Evolutionary conservation across 2,888 invertebrate species (phyloP).

Genomic region (Eilema depressum): DNA sequence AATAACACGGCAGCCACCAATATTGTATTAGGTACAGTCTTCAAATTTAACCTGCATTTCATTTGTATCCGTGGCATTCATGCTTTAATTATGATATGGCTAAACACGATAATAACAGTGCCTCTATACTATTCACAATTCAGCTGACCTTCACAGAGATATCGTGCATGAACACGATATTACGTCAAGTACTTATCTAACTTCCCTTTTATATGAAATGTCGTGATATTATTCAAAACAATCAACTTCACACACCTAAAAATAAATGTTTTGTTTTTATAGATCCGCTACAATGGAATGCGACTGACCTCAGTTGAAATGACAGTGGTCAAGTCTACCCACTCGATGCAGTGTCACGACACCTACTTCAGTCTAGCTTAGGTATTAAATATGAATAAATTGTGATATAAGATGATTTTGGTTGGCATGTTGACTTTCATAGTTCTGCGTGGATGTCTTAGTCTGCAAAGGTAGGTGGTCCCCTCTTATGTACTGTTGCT

Average conservation of each 20-base stretch:
- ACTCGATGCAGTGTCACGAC: slow-evolving; percentile 56
- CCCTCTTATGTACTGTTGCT: not conserved
- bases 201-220: slow-evolving; percentile 12
- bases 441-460: not conserved
- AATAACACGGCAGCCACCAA: no score
- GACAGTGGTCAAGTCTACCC: slow-evolving; percentile 59
- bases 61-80: no score
- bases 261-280: slow-evolving; percentile 40
- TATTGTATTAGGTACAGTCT: no score
- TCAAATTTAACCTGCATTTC: no score
- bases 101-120: not conserved
- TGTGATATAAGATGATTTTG: slow-evolving; percentile 21
- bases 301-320: slow-evolving; percentile 63
- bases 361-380: slow-evolving; percentile 42
- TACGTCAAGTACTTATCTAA: slow-evolving; percentile 1
- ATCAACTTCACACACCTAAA: slow-evolving; percentile 12
- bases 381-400: slow-evolving; percentile 44
- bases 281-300: slow-evolving; percentile 54
- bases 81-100: not conserved
- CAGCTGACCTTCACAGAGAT: slow-evolving; percentile 15
- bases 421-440: slow-evolving; percentile 8
- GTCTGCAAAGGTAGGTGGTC: not conserved
- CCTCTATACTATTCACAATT: slow-evolving; percentile 4
- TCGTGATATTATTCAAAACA: slow-evolving; percentile 26
- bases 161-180: not conserved